Percentiles rank a stretch among this genome's conserved stretches.
These are phyloP conservation scores for Magallana angulata DNA, from an alignment of 1,140 invertebrate genomes.

Conservation along the genomic window DNA sequence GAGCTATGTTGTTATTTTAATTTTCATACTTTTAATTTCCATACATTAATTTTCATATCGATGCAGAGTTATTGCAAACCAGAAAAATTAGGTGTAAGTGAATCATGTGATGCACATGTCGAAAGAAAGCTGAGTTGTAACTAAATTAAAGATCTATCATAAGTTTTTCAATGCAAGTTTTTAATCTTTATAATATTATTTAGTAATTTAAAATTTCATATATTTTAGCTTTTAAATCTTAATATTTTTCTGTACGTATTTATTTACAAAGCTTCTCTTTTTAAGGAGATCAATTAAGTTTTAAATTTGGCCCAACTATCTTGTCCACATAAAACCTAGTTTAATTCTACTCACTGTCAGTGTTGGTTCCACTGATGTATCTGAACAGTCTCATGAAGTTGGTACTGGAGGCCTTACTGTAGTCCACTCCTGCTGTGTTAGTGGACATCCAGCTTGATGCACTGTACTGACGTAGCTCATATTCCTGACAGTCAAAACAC, in stretches of 20 bases:
- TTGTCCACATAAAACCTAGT: not conserved
- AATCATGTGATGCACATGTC: too few species aligned
- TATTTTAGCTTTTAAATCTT: not conserved
- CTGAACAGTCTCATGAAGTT: constrained; percentile 75
- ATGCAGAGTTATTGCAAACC: too few species aligned
- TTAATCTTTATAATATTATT: too few species aligned
- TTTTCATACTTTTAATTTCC: too few species aligned
- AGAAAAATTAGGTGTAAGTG: too few species aligned
- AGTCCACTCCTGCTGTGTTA: constrained; percentile 63
- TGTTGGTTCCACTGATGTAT: constrained; percentile 77
- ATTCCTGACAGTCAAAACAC: constrained; percentile 55
- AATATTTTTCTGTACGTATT: not conserved
- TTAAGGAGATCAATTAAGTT: not conserved
- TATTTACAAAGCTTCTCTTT: not conserved
- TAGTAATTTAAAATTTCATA: not conserved
- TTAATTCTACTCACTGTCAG: constrained; percentile 55
- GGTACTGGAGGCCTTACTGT: constrained; percentile 53
- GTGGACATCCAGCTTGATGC: constrained; percentile 74
- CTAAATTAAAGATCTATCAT: not conserved
- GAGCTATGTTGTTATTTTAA: too few species aligned
- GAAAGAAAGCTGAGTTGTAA: not conserved
- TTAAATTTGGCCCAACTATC: not conserved
- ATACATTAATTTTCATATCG: too few species aligned
- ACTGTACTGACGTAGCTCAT: constrained; percentile 74
- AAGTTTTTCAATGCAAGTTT: not conserved